A percentile compares a stretch with the other conserved stretches of the same genome.
Evolutionary conservation across 2,888 invertebrate genomes (phyloP).

Genomic region (Catocala fraxini): DNA sequence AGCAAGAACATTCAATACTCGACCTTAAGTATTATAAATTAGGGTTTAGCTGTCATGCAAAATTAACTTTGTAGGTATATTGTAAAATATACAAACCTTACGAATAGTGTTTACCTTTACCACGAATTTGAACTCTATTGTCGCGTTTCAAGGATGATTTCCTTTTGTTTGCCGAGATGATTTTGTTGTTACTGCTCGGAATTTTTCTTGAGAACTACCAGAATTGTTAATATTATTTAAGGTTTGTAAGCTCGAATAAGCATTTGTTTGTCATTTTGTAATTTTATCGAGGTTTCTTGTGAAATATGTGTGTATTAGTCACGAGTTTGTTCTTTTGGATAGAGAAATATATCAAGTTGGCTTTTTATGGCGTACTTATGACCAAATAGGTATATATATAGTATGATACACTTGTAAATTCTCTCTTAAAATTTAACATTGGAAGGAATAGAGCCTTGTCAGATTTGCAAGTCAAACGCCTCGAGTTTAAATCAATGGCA

Average conservation of each 20-base stretch:
- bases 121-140: conserved; percentile 59
- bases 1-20: conserved; percentile 21
- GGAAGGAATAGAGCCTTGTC: too few species aligned
- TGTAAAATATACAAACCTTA: conserved; percentile 57
- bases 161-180: conserved; percentile 46
- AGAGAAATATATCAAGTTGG: too few species aligned
- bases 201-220: conserved; percentile 53
- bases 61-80: conserved; percentile 37
- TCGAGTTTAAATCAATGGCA: too few species aligned
- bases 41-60: conserved; percentile 18
- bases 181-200: conserved; percentile 48
- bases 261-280: conserved; percentile 43
- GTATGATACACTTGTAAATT: not conserved
- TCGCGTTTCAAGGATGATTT: conserved; percentile 57
- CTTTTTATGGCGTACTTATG: too few species aligned
- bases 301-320: conserved; percentile 39
- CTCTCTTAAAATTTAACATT: too few species aligned
- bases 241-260: conserved; percentile 44
- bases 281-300: conserved; percentile 41
- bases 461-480: too few species aligned
- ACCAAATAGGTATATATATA: too few species aligned
- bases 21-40: conserved; percentile 18
- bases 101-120: conserved; percentile 63
- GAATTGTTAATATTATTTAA: conserved; percentile 54
- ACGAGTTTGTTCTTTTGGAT: not conserved